Evolutionary conservation across 64 coral and sea anemone species (phyloP).

Genomic region (Cladopsammia gracilis): DNA sequence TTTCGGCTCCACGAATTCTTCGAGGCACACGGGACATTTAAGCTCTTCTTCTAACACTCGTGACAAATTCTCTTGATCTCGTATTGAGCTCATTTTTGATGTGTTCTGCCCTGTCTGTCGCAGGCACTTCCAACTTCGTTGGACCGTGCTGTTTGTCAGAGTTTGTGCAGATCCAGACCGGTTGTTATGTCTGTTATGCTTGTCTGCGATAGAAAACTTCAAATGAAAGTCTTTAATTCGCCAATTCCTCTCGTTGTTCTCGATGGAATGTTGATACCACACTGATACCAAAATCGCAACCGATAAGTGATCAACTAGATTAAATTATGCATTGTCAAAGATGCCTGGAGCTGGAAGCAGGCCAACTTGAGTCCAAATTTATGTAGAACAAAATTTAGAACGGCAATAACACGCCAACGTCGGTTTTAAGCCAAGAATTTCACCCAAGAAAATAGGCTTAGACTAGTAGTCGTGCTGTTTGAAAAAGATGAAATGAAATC

Average conservation of each 20-base stretch:
- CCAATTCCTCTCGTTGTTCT: not conserved
- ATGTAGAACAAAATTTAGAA: no score
- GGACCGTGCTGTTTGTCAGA: not conserved
- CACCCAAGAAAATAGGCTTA: no score
- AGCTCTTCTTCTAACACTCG: slow-evolving; percentile 54
- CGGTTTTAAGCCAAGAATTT: no score
- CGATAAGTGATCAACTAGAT: no score
- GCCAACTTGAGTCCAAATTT: no score
- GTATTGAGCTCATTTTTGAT: slow-evolving; percentile 11
- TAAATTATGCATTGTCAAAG: no score
- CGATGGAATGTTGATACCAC: not conserved
- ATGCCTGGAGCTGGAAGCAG: no score
- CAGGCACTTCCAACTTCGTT: not conserved
- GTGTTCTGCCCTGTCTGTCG: not conserved
- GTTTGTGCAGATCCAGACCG: not conserved
- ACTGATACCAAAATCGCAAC: no score
- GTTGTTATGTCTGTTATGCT: not conserved
- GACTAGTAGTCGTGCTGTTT: no score
- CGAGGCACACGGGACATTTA: slow-evolving; percentile 63
- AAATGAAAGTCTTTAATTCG: not conserved
- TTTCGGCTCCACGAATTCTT: slow-evolving; percentile 73
- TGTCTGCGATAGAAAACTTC: not conserved
- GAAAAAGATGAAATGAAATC: not conserved
- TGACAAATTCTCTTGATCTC: slow-evolving; percentile 36
- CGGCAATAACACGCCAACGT: no score